phyloP scores from a whole-genome alignment of 2,888 invertebrate species.

The Diplazon laetatorius region DNA sequence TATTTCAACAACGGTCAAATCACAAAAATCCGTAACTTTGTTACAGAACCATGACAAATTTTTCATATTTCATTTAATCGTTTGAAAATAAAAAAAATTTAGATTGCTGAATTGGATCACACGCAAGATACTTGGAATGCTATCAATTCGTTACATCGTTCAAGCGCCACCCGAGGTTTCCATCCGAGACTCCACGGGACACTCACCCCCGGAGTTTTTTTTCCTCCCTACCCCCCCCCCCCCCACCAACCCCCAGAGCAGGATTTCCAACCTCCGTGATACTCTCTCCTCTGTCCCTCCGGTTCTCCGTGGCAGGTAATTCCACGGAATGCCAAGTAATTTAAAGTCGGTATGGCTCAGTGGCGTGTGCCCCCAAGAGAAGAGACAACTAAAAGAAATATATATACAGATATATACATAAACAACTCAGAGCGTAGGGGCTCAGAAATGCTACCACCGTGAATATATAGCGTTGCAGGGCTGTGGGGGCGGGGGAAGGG shows the following conservation, averaged over 20 bases:
- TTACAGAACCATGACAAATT: no score
- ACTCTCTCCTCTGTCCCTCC: constrained; percentile 2
- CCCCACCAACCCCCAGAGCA: not conserved
- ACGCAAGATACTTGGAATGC: no score
- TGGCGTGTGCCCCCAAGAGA: constrained; percentile 9
- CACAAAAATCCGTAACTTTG: no score
- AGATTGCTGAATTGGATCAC: no score
- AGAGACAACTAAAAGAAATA: constrained; percentile 28
- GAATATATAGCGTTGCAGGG: constrained; percentile 1
- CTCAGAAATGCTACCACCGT: constrained; percentile 11
- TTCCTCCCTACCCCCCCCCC: constrained; percentile 1
- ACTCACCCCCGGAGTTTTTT: no score
- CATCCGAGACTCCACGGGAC: no score
- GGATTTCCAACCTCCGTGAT: no score
- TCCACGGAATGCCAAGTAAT: constrained; percentile 49
- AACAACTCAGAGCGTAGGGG: not conserved
- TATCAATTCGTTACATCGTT: no score
- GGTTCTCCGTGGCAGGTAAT: constrained; percentile 34
- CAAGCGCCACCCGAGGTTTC: no score
- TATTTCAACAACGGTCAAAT: no score
- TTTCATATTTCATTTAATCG: no score
- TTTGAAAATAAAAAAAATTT: no score
- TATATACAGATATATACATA: constrained; percentile 8
- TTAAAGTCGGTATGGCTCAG: constrained; percentile 41
- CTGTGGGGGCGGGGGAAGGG: not conserved